Conservation (phyloP, 2,888 invertebrate species). For the Anaspis maculata region DNA sequence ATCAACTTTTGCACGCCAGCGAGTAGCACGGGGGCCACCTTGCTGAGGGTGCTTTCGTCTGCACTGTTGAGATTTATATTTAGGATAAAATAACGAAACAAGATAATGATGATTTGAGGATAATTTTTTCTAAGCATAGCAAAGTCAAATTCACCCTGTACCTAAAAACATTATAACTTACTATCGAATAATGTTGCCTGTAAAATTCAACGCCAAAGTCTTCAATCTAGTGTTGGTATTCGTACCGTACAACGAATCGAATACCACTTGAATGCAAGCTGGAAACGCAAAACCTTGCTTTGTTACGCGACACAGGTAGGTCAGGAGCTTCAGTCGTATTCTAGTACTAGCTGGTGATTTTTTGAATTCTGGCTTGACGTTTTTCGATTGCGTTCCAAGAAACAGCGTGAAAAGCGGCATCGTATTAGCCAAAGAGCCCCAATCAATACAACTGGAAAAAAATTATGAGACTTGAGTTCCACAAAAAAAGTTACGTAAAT, state of each 20-base stretch:
- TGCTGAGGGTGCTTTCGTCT: constrained; percentile 50
- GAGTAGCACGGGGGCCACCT: constrained; percentile 64
- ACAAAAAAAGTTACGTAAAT: constrained; percentile 11
- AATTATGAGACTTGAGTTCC: constrained; percentile 9
- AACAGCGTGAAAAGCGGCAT: constrained; percentile 73
- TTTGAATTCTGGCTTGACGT: constrained; percentile 55
- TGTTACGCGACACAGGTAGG: constrained; percentile 68
- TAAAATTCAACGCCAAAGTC: constrained; percentile 71
- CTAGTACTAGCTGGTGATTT: constrained; percentile 74
- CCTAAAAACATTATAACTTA: constrained; percentile 42
- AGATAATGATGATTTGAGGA: no score
- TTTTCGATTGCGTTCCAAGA: constrained; percentile 57
- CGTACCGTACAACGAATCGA: constrained; percentile 77
- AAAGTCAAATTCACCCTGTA: neutral
- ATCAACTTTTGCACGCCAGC: constrained; percentile 66
- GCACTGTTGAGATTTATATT: no score
- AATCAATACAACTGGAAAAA: constrained; percentile 69
- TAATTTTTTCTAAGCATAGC: no score
- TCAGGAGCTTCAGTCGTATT: constrained; percentile 76
- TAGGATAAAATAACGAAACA: no score
- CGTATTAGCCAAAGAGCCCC: constrained; percentile 61
- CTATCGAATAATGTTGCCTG: constrained; percentile 73
- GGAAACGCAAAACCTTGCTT: constrained; percentile 67
- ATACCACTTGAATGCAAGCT: constrained; percentile 77
- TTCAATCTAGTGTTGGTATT: constrained; percentile 79